Evolutionary conservation across 2,888 invertebrate species (phyloP), one percentile per base, ranked within the genome.

Genomic region (Scaptomyza cyrtandrae): DNA sequence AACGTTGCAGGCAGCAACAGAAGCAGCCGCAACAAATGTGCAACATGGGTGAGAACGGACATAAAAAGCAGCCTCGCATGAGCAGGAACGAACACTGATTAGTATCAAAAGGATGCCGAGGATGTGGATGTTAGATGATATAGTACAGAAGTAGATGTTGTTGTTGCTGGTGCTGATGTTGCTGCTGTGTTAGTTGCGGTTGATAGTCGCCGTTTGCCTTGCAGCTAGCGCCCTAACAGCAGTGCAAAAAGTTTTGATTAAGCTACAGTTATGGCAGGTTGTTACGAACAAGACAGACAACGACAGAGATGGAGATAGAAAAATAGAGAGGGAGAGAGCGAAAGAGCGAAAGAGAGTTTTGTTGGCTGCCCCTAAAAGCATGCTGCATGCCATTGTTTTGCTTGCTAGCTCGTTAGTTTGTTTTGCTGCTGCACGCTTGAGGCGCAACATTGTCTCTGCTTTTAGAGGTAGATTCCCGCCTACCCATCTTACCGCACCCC

Each of bases 181-280:
- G 44, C 5, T 52, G 13, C 48, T 29, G 68, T 68, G 73, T 52
- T 61, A 66, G 79, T 64, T 82, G 78, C 50, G 72, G 80, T 69
- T 77, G 74, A 65, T 69, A 66, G 75, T 63, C 67, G 83, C 63
- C 64, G 73, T 65, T 65, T 74, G 85, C 81, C 81, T 80, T 84
- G 67, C 75, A 84, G 84, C 79, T 53, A 66, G 39, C 63, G 59
- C 75, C 65, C 69, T 35, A 72, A 46, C 60, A 72, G 60, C 72
- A 76, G 78, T 73, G 78, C 60, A 75, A 89, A 90, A 91, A 91
- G 89, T 90, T 91, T 91, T 91, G 90, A 91, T 91, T 91, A 90
- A 89, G 89, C 89, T 86, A 84, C 89, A 88, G 89, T 89, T 90
- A 89, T 90, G 83, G 78, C 81, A 86, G 84, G 83, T 83, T 87